Evolutionary conservation across 2,797 vertebrate species (phyloP).

Genomic region (Coregonus ussuriensis): DNA sequence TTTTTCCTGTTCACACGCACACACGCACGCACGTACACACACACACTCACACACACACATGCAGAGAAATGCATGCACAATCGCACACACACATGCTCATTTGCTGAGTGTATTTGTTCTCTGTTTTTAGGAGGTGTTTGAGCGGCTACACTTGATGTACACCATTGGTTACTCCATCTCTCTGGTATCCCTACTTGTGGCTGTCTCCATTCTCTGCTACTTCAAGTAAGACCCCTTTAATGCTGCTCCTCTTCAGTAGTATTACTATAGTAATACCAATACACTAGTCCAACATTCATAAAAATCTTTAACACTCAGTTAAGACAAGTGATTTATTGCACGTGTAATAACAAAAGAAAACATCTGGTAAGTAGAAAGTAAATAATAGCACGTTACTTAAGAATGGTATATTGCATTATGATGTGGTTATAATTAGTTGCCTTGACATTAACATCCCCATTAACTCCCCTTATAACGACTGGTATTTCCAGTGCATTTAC

Average conservation of each 20-base stretch:
- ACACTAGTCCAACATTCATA: too few relatives aligned
- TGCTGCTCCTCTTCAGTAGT: neutral
- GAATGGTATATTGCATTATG: too few relatives aligned
- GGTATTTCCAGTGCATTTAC: too few relatives aligned
- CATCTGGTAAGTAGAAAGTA: too few relatives aligned
- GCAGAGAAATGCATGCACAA: neutral
- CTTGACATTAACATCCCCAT: too few relatives aligned
- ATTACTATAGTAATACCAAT: too few relatives aligned
- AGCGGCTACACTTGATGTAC: slow-evolving; percentile 88
- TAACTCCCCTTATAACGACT: too few relatives aligned
- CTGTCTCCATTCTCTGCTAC: slow-evolving; percentile 86
- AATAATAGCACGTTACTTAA: too few relatives aligned
- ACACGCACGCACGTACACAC: neutral
- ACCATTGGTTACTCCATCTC: slow-evolving; percentile 90
- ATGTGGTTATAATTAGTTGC: too few relatives aligned
- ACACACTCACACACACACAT: neutral
- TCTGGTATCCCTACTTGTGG: slow-evolving; percentile 81
- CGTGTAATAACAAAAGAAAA: too few relatives aligned
- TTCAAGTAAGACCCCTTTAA: slow-evolving; percentile 83
- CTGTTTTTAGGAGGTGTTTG: slow-evolving; percentile 82
- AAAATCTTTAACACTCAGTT: too few relatives aligned
- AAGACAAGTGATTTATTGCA: too few relatives aligned
- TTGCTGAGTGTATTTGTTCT: slow-evolving; percentile 29
- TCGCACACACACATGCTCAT: neutral
- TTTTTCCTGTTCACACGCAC: neutral